phyloP scores from a whole-genome alignment of 2,888 invertebrate species.

The Celastrina argiolus region DNA sequence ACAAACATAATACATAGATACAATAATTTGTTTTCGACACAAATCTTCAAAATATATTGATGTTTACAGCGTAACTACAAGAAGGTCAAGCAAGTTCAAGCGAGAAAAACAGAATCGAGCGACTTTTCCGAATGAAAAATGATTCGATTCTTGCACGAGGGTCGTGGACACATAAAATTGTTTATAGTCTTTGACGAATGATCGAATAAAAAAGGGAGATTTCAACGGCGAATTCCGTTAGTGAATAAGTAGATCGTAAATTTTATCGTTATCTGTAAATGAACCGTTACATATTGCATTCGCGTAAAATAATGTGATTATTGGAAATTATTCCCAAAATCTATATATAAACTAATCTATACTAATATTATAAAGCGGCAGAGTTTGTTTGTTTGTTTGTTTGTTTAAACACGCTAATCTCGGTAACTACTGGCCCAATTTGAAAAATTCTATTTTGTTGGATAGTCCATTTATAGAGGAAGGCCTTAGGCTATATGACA shows the following conservation, averaged over 20 bases:
- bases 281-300: conserved; percentile 65
- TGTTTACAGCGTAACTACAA: not conserved
- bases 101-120: not conserved
- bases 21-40: not conserved
- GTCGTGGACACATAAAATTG: conserved; percentile 54
- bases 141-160: conserved; percentile 19
- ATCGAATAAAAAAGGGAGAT: conserved; percentile 54
- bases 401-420: no score
- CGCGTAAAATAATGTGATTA: conserved; percentile 33
- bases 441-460: no score
- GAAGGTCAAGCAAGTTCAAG: not conserved
- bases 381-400: no score
- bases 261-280: conserved; percentile 69
- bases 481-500: no score
- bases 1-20: no score
- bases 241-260: conserved; percentile 70
- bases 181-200: conserved; percentile 53
- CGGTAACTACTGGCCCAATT: no score
- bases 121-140: conserved; percentile 8
- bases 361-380: no score
- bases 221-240: conserved; percentile 48
- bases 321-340: not conserved
- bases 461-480: no score
- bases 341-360: no score
- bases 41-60: not conserved